These are phyloP conservation scores for Lobophora halterata DNA, from an alignment of 2,888 invertebrate species.

Conservation along the genomic window DNA sequence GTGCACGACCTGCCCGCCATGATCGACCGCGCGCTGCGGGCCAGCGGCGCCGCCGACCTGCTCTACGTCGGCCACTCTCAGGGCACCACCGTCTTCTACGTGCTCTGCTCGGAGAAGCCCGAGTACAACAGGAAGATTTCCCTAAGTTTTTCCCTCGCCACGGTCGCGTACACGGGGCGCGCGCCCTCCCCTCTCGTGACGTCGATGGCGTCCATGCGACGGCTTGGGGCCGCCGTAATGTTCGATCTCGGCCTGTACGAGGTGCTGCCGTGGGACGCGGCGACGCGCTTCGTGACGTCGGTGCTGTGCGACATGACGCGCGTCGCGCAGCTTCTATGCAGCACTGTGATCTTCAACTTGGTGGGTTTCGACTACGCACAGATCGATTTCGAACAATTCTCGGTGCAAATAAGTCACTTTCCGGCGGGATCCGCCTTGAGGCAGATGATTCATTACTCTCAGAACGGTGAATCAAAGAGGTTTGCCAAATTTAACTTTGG, in stretches of 20 bases:
- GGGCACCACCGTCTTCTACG: slow-evolving; percentile 83
- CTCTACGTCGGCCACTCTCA: slow-evolving; percentile 88
- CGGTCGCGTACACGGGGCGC: slow-evolving; percentile 79
- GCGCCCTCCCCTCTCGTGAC: slow-evolving; percentile 40
- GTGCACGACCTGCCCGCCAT: slow-evolving; percentile 86
- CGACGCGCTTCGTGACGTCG: slow-evolving; percentile 3
- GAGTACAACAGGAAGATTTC: slow-evolving; percentile 82
- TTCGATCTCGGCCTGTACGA: slow-evolving; percentile 10
- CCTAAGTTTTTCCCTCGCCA: slow-evolving; percentile 80
- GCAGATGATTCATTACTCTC: slow-evolving; percentile 52
- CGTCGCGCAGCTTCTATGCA: slow-evolving; percentile 22
- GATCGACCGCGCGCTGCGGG: slow-evolving; percentile 82
- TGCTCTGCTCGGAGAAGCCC: slow-evolving; percentile 79
- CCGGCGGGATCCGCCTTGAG: slow-evolving; percentile 64
- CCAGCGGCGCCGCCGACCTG: slow-evolving; percentile 76
- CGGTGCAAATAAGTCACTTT: slow-evolving; percentile 33
- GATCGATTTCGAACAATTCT: slow-evolving; percentile 23
- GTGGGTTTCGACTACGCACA: slow-evolving; percentile 37
- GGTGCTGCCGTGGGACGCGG: slow-evolving; percentile 10
- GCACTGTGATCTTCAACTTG: slow-evolving; percentile 24
- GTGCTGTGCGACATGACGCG: slow-evolving; percentile 7
- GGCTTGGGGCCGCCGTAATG: neutral
- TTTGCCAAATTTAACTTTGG: slow-evolving; percentile 41
- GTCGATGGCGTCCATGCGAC: too few relatives aligned
- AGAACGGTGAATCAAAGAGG: slow-evolving; percentile 29